Evolutionary conservation across 1,140 invertebrate genomes (phyloP), one percentile per base, ranked within the genome.

Genomic region (Pantala flavescens): DNA sequence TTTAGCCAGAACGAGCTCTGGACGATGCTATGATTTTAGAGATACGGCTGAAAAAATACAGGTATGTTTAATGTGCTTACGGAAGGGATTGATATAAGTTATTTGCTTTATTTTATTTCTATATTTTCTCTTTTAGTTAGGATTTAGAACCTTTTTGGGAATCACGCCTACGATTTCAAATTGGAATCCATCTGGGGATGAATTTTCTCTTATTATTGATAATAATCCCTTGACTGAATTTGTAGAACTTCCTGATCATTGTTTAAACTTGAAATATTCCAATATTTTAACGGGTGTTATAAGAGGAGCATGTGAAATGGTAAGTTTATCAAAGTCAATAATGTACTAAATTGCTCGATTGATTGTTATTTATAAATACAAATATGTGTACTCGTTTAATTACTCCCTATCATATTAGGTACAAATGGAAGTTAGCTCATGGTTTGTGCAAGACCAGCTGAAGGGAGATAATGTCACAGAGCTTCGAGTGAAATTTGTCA

Each of bases 1-100:
- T 80, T 84, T 99, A 21, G 96, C 97, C 0, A 88, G 96, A 79
- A 97, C 96, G 7, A 91, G 92, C 76, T 91, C 91, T 21, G 91
- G 91, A 0, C 85, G 96, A 71, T 99, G 98, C 84, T 88, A 96
- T 80, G 97, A 99, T 83, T 92, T 99, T 83, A 90, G 94, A 80
- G 97, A 99, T 81, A 98, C 97, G 28, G 96, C 97, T 21, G 97
- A 99, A 82, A 97, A 98, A 83, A 93, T 99, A 76, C 93, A 97
- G 82, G 88, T 89, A 79, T 71, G 19, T 10, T 12, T 36, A 36
- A 36, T 36, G 28, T 36, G 2, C 9, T 36, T 36, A 2, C 12
- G 12, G 23, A 70, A n/a, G n/a, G n/a, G n/a, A n/a, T n/a, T n/a
- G n/a, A 21, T 24, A 5, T 21, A 2, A 70, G 23, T 70, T 24